phyloP scores from a whole-genome alignment of 2,888 invertebrate genomes.

The Sepiola atlantica region DNA sequence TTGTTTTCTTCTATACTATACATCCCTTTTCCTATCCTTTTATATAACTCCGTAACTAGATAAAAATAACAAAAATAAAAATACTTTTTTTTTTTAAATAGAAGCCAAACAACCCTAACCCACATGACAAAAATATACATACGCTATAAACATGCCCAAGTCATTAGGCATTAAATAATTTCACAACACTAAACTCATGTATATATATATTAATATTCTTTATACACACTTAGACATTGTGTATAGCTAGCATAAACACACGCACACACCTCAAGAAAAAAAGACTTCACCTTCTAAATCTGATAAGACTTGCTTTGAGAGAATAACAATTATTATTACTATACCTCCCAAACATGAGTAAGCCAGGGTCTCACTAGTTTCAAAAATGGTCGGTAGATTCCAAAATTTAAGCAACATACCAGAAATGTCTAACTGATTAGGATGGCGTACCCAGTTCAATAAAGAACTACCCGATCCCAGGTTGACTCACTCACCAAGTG shows the following conservation, averaged over 20 bases:
- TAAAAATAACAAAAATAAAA: too few species aligned
- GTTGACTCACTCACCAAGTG: slow-evolving; percentile 6
- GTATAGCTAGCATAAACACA: background rate
- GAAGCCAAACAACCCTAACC: background rate
- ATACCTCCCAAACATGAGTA: background rate
- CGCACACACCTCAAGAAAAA: background rate
- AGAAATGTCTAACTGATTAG: slow-evolving; percentile 20
- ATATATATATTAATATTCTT: background rate
- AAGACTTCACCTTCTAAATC: slow-evolving; percentile 2
- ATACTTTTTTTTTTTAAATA: background rate
- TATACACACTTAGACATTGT: too few species aligned
- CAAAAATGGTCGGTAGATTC: slow-evolving; percentile 12
- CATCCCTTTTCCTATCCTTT: too few species aligned
- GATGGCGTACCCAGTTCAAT: background rate
- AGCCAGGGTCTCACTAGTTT: background rate
- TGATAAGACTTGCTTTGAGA: background rate
- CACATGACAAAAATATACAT: background rate
- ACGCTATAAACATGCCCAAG: background rate
- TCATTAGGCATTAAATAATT: background rate
- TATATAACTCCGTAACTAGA: too few species aligned
- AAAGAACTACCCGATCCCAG: background rate
- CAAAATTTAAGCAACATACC: slow-evolving; percentile 32
- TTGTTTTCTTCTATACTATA: too few species aligned
- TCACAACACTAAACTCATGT: background rate
- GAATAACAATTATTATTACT: background rate